Base-by-base conservation (phyloP, 2,888 invertebrate genomes). In the Mimumesa dahlbomi region DNA sequence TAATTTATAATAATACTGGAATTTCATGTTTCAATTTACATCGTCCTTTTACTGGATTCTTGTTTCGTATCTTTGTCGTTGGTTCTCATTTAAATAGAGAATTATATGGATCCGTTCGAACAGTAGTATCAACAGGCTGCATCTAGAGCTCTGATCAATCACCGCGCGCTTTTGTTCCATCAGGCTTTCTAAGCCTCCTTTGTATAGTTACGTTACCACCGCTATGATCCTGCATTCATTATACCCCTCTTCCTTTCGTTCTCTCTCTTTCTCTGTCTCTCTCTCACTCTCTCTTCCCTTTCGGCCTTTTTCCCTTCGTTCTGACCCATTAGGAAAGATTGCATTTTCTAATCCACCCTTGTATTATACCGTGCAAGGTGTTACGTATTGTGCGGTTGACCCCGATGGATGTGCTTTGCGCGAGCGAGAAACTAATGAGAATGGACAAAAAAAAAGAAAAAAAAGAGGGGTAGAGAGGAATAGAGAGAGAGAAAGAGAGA, bases 131-230 rank as follows among this genome's bases (percentile, higher is more conserved):
- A 86, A 86, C 82, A 82, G 81, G 81, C 83, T 86, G 80, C 78
- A 87, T 85, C 84, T 86, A 83, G 75, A 82, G 79, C 78, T 76
- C 81, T 82, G 87, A 87, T 88, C 86, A 87, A 88, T 88, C 86
- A 86, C 79, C 75, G 80, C 62, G 72, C 76, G 79, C 85, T 87
- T 87, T 87, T 86, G 85, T 87, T 87, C 86, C 80, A 75, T 40
- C 77, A 62, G 73, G 78, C 81, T 84, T 82, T 84, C 83, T 83
- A 78, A 81, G 80, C 80, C 79, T 83, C 82, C 77, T 85, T 84
- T 87, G 84, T 87, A 85, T 79, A 82, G 82, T 81, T 79, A 75
- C 69, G 73, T 75, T 78, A 75, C 78, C 80, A 84, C 82, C 80
- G 73, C 78, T 78, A 79, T 81, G 78, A 86, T 85, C 82, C 82